phyloP scores from a whole-genome alignment of 2,113 vertebrate species.

The Mellivora capensis region DNA sequence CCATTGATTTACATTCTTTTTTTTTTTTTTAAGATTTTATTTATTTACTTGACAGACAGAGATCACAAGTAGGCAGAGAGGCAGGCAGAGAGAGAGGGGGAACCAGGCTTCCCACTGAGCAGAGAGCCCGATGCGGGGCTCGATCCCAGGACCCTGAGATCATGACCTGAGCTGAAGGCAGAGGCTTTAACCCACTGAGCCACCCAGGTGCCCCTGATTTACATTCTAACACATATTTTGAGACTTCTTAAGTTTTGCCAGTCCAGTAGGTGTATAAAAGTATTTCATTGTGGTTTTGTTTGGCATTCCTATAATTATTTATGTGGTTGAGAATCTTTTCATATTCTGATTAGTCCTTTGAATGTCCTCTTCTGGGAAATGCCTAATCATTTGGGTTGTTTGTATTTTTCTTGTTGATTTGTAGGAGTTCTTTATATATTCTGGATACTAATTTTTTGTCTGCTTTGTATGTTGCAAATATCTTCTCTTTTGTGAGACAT shows the following conservation, averaged over 20 bases:
- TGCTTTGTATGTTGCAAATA: not conserved
- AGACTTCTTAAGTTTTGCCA: not conserved
- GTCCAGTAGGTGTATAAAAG: not conserved
- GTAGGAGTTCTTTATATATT: not conserved
- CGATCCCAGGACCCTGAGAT: too few relatives aligned
- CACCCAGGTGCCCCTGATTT: too few relatives aligned
- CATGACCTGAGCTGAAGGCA: too few relatives aligned
- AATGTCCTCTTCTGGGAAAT: not conserved
- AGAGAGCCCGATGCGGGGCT: too few relatives aligned
- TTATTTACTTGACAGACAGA: too few relatives aligned
- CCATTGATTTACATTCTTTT: not conserved
- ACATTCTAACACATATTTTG: not conserved
- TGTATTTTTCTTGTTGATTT: not conserved
- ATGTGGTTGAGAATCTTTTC: not conserved
- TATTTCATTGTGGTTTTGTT: not conserved
- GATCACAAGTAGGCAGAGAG: too few relatives aligned
- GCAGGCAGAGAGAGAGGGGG: too few relatives aligned
- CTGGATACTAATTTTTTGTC: not conserved
- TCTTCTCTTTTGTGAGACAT: not conserved
- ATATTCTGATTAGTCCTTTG: not conserved
- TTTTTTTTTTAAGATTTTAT: too few relatives aligned
- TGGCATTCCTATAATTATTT: not conserved
- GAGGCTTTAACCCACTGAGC: too few relatives aligned
- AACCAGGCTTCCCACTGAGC: too few relatives aligned
- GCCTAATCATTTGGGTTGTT: not conserved